A percentile compares a stretch with the other conserved stretches of the same genome.
These are phyloP conservation scores for Drosophila setifemur DNA, from an alignment of 1,140 invertebrate genomes.

Conservation along the genomic window DNA sequence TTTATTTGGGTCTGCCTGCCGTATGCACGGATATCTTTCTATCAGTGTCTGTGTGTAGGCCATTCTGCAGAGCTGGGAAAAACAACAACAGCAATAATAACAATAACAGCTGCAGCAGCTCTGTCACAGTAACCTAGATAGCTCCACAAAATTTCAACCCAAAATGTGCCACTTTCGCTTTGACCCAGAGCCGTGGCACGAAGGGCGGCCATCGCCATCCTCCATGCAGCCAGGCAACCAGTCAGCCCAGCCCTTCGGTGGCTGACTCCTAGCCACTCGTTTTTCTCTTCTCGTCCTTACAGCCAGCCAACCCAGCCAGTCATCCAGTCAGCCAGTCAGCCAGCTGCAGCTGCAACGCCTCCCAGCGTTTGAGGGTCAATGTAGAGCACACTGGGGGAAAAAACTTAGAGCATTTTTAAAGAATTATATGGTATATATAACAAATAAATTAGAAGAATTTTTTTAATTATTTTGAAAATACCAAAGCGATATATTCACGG, in stretches of 20 bases:
- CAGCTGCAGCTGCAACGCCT: constrained; percentile 24
- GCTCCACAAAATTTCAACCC: constrained; percentile 73
- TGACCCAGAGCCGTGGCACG: constrained; percentile 72
- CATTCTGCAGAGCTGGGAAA: constrained; percentile 56
- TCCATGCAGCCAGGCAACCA: constrained; percentile 28
- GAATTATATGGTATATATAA: too few species aligned
- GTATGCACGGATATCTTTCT: constrained; percentile 40
- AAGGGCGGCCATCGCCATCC: constrained; percentile 61
- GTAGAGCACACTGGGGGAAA: constrained; percentile 38
- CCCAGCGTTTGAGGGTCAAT: constrained; percentile 69
- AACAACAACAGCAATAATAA: constrained; percentile 39
- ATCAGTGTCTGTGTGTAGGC: constrained; percentile 54
- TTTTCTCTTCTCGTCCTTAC: constrained; percentile 1
- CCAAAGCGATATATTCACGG: too few species aligned
- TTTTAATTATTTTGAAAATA: too few species aligned
- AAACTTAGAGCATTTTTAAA: too few species aligned
- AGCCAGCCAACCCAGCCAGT: constrained; percentile 10
- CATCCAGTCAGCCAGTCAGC: not conserved
- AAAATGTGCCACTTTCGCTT: constrained; percentile 80
- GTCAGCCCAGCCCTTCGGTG: not conserved
- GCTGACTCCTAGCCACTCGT: not conserved
- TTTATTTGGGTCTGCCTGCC: constrained; percentile 63
- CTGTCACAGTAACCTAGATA: constrained; percentile 80
- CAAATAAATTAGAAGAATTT: too few species aligned
- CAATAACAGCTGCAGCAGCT: constrained; percentile 28